Conservation (phyloP, 2,888 invertebrate genomes). For the Tetanocera ferruginea region DNA sequence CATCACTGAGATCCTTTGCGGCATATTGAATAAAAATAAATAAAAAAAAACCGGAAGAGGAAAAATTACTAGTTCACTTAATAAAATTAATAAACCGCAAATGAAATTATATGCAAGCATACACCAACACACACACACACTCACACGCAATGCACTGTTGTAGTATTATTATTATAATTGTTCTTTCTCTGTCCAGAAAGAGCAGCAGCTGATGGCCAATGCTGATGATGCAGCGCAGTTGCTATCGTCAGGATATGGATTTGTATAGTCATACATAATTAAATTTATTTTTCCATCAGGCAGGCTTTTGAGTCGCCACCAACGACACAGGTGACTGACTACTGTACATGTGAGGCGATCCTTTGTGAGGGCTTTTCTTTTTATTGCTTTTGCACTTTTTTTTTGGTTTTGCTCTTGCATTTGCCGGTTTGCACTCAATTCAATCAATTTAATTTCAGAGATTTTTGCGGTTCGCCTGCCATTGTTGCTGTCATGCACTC, state of each 20-base stretch:
- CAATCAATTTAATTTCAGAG: slow-evolving; percentile 37
- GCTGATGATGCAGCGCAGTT: not conserved
- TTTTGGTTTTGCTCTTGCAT: not conserved
- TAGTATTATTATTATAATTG: slow-evolving; percentile 7
- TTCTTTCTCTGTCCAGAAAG: slow-evolving; percentile 1
- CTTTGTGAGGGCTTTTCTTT: not conserved
- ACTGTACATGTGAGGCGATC: not conserved
- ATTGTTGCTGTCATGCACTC: slow-evolving; percentile 15
- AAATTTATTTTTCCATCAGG: slow-evolving; percentile 33
- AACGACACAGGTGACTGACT: not conserved
- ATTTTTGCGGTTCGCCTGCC: slow-evolving; percentile 19
- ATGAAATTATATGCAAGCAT: slow-evolving; percentile 59
- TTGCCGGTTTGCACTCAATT: slow-evolving; percentile 22
- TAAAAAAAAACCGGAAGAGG: not conserved
- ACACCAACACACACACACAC: slow-evolving; percentile 27
- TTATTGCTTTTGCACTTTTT: not conserved
- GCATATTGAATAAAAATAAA: not conserved
- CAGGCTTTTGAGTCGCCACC: not conserved
- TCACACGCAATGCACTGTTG: not conserved
- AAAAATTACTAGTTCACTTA: slow-evolving; percentile 41
- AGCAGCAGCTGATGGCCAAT: not conserved
- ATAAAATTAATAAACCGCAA: slow-evolving; percentile 65
- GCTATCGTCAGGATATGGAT: slow-evolving; percentile 15
- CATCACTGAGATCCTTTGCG: not conserved
- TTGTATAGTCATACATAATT: slow-evolving; percentile 24